phyloP scores from a whole-genome alignment of 2,113 vertebrate species.

The Alouatta palliata region DNA sequence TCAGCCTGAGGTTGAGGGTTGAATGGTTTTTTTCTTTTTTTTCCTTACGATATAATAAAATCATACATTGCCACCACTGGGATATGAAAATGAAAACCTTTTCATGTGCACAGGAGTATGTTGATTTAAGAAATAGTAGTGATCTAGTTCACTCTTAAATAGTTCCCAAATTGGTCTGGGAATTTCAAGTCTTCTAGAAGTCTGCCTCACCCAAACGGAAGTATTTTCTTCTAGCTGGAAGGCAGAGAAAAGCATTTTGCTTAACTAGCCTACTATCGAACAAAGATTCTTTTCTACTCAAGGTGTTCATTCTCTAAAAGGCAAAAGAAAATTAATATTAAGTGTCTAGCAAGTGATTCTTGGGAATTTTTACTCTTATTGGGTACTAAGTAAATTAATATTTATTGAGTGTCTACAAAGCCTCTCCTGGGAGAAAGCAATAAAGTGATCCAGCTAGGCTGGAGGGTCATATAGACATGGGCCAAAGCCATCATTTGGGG shows the following conservation, averaged over 20 bases:
- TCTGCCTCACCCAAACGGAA: not conserved
- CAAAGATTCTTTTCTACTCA: constrained; percentile 34
- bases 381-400: constrained; percentile 32
- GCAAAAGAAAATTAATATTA: constrained; percentile 47
- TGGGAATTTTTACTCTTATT: constrained; percentile 52
- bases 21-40: constrained; percentile 30
- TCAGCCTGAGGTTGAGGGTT: constrained; percentile 22
- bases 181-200: constrained; percentile 9
- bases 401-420: constrained; percentile 36
- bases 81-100: constrained; percentile 26
- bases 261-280: not conserved
- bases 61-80: not conserved
- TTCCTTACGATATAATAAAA: constrained; percentile 52
- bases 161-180: constrained; percentile 34
- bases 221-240: not conserved
- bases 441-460: not conserved
- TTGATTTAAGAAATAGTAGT: constrained; percentile 29
- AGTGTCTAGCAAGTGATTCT: constrained; percentile 28
- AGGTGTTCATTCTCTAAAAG: constrained; percentile 18
- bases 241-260: not conserved
- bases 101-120: not conserved
- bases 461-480: not conserved
- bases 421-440: constrained; percentile 23
- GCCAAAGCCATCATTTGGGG: not conserved
- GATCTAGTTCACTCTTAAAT: not conserved